Conservation (phyloP, 1,140 invertebrate genomes). For the Drosophila trapezifrons region DNA sequence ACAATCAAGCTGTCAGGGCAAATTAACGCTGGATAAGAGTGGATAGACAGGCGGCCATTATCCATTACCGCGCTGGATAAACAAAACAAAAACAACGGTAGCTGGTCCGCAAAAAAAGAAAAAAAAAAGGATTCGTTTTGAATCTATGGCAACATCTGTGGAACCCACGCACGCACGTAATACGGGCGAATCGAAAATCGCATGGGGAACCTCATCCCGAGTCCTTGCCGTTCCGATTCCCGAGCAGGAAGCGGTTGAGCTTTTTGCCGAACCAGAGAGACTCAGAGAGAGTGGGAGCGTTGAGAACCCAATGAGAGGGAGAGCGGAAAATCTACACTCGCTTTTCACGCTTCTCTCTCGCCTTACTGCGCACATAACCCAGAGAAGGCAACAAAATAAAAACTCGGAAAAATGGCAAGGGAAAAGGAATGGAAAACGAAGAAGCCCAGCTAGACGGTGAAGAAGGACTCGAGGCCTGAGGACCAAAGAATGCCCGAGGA, state of each 20-base stretch:
- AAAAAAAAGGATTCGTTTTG: conserved; percentile 24
- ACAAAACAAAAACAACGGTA: conserved; percentile 37
- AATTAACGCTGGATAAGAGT: conserved; percentile 44
- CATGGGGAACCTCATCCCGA: conserved; percentile 40
- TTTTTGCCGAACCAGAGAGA: conserved; percentile 52
- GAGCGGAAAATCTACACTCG: conserved; percentile 11
- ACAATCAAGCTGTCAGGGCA: conserved; percentile 71
- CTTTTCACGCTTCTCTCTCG: conserved; percentile 16
- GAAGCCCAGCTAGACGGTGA: conserved; percentile 23
- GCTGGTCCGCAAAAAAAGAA: not conserved
- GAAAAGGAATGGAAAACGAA: conserved; percentile 31
- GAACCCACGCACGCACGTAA: conserved; percentile 61
- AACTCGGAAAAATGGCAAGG: conserved; percentile 39
- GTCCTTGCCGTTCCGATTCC: conserved; percentile 15
- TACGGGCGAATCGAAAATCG: conserved; percentile 40
- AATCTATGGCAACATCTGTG: conserved; percentile 49
- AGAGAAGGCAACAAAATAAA: conserved; percentile 77
- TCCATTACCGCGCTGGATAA: conserved; percentile 32
- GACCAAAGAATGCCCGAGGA: conserved; percentile 24
- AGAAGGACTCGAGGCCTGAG: conserved; percentile 33
- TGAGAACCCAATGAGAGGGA: conserved; percentile 8
- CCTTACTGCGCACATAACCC: conserved; percentile 75
- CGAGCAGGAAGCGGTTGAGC: conserved; percentile 71
- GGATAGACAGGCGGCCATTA: conserved; percentile 37
- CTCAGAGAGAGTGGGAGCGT: conserved; percentile 6